Evolutionary conservation across 2,888 invertebrate species (phyloP).

Genomic region (Tetropium fuscum): DNA sequence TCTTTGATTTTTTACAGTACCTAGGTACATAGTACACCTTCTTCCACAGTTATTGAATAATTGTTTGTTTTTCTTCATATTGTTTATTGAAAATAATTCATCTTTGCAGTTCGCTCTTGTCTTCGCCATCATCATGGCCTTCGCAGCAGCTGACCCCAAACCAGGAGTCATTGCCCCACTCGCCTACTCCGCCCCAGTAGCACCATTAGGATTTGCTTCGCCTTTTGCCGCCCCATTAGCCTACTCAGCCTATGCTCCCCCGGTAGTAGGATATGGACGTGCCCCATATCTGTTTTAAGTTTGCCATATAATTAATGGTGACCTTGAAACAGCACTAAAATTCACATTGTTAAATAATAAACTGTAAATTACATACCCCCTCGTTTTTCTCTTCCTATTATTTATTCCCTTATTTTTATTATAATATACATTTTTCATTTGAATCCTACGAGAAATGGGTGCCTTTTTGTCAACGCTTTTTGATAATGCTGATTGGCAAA

Average conservation of each 20-base stretch:
- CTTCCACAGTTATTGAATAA: too few relatives aligned
- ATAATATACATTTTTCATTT: neutral
- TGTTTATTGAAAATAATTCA: neutral
- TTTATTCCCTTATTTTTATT: neutral
- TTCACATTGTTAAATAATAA: neutral
- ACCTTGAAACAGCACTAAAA: neutral
- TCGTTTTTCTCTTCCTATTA: neutral
- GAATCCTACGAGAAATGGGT: neutral
- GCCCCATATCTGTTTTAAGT: neutral
- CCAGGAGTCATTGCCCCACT: neutral
- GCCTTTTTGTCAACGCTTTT: too few relatives aligned
- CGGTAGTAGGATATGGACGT: neutral
- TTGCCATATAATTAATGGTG: neutral
- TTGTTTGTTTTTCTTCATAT: too few relatives aligned
- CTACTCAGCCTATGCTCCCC: neutral
- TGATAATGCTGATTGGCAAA: too few relatives aligned
- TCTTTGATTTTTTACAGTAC: too few relatives aligned
- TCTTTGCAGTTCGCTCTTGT: neutral
- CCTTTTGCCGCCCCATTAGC: neutral
- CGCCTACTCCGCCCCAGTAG: neutral
- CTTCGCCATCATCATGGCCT: neutral
- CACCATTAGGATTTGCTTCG: too few relatives aligned
- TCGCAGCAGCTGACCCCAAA: neutral
- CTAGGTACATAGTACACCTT: too few relatives aligned
- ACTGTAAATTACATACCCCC: neutral